Evolutionary conservation across 2,888 invertebrate genomes (phyloP), one percentile per base, ranked within the genome.

Genomic region (Caenorhabditis angaria): DNA sequence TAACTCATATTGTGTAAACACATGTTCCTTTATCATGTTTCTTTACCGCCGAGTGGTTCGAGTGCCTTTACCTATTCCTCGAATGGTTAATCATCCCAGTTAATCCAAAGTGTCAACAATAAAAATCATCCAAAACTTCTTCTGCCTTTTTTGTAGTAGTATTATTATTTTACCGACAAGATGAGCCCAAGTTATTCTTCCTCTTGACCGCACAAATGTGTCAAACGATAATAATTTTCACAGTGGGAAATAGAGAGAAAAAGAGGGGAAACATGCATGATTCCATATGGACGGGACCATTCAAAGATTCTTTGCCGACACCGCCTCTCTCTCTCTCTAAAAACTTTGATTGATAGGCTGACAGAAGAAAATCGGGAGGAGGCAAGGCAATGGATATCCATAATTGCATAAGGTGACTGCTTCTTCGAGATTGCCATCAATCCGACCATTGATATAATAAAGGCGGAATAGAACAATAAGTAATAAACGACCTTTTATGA

Each of bases 171-270:
- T 41, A 41, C 41, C 41, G 41, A 41, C 41, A 41, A 41, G 14
- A 41, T n/a, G n/a, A 6, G 2, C 18, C 41, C 41, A 41, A 41
- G 41, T 41, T 41, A 41, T 41, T 41, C 41, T 41, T 41, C 41
- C 41, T 41, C 41, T 41, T 41, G 41, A 41, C 41, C 41, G 41
- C 41, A 41, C 41, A 41, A 41, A 41, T 41, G 41, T 41, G 41
- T 41, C 41, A 41, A 41, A 41, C 41, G 55, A 32, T 20, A 56
- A 59, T 61, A 28, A 66, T 65, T 70, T 70, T 70, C 70, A 54
- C 70, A 63, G 70, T 70, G 48, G 65, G 70, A 66, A 62, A 58
- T 8, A 24, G 24, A 22, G 24, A 41, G 41, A 41, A 41, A 41
- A 18, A 41, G 41, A 18, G 14, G 41, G n/a, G n/a, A n/a, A n/a